Percentiles rank a stretch among this genome's conserved stretches.
These are phyloP conservation scores for Rhynchonema sp. DNA, from an alignment of 2,888 invertebrate genomes.

Conservation along the genomic window DNA sequence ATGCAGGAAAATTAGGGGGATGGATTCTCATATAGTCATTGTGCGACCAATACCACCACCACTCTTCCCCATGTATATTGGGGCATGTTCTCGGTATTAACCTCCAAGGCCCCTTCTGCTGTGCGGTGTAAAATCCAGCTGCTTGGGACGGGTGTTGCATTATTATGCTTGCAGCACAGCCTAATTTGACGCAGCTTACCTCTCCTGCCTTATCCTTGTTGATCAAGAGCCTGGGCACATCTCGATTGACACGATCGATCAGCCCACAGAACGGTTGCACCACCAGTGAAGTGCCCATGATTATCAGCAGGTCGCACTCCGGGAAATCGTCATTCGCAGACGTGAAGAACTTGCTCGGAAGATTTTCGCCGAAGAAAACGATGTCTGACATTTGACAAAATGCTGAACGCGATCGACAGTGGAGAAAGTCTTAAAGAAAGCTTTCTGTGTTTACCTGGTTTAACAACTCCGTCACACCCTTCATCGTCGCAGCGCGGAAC, in stretches of 20 bases:
- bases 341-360: constrained; percentile 50
- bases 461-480: constrained; percentile 53
- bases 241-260: constrained; percentile 51
- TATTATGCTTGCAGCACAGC: too few species aligned
- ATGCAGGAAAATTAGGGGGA: too few species aligned
- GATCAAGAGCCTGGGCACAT: constrained; percentile 61
- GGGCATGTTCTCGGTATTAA: too few species aligned
- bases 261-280: constrained; percentile 86
- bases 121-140: too few species aligned
- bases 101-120: too few species aligned
- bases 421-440: neutral
- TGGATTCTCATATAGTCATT: too few species aligned
- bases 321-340: constrained; percentile 52
- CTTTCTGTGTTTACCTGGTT: constrained; percentile 40
- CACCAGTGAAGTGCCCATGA: constrained; percentile 80
- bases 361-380: constrained; percentile 77
- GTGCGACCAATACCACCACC: too few species aligned
- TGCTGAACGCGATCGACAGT: neutral
- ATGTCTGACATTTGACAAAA: constrained; percentile 42
- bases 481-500: neutral
- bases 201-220: constrained; percentile 56
- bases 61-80: too few species aligned
- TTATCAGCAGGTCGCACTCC: constrained; percentile 68
- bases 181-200: neutral
- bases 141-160: too few species aligned